Evolutionary conservation across 2,113 vertebrate genomes (phyloP), one percentile per base, ranked within the genome.

Genomic region (Dendropsophus ebraccatus): DNA sequence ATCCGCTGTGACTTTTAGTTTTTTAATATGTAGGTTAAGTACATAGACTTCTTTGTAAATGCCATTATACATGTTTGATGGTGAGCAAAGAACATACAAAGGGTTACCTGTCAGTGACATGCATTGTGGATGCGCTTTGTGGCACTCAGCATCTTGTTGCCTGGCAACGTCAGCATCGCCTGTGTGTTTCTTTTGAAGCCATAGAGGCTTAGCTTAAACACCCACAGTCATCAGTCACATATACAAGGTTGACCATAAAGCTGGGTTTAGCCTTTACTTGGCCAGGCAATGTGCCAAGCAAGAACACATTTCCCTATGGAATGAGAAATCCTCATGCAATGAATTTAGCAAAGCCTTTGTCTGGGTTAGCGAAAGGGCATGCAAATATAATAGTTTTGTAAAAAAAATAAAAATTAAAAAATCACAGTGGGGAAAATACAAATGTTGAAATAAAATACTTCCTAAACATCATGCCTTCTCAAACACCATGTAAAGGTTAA

Each of bases 81-180:
- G 47, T 23, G 52, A 81, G 76, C 49, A 81, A 81, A 73, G n/a
- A 72, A 86, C 41, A 73, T 79, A 60, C 50, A 80, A 80, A 86
- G 84, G 84, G 84, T 86, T 86, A 86, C 76, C 84, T 86, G 76
- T 86, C 84, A 80, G 65, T 80, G 76, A 86, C 76, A 86, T 79
- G 84, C 35, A 86, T 73, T 86, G 76, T 86, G 76, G 49, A 86
- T 80, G 84, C 81, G 76, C 62, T 86, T 86, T 86, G 65, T 86
- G 84, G 84, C 76, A 86, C 84, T 80, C 76, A 32, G 76, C 84
- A 72, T 86, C 76, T 47, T 72, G 84, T 86, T 86, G 84, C 84
- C 52, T 86, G 67, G 84, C 76, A 86, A 86, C 84, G 62, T 30
- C 84, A 80, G 49, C 76, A 72, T 86, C 65, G 80, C 76, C 47